A percentile compares a stretch with the other conserved stretches of the same genome.
Evolutionary conservation across 2,888 invertebrate species (phyloP).

Genomic region (Exephanes ischioxanthus): DNA sequence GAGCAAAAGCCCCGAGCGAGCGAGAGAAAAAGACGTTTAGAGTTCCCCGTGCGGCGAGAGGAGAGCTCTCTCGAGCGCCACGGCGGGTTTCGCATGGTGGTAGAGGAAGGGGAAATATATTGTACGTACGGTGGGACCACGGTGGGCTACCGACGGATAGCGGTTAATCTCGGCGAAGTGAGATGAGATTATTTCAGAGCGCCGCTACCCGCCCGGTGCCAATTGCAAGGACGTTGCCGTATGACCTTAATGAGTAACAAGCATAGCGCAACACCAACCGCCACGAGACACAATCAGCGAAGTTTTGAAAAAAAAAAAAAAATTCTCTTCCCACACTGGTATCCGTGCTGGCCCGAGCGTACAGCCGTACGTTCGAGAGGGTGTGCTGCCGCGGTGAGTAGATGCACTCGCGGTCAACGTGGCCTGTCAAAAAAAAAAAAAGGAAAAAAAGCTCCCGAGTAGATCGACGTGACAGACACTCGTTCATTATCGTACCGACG

Average conservation of each 20-base stretch:
- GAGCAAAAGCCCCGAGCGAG: neutral
- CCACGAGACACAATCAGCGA: constrained; percentile 59
- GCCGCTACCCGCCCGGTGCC: constrained; percentile 71
- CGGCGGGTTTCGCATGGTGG: neutral
- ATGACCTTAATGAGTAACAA: constrained; percentile 82
- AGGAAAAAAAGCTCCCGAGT: constrained; percentile 34
- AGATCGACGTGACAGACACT: constrained; percentile 66
- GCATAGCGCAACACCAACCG: constrained; percentile 72
- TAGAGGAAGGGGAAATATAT: neutral
- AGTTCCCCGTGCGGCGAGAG: neutral
- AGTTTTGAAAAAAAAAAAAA: neutral
- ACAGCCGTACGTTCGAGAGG: constrained; percentile 4
- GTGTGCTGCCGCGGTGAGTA: constrained; percentile 38
- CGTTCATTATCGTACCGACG: constrained; percentile 17
- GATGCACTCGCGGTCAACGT: constrained; percentile 68
- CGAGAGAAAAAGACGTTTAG: constrained; percentile 2
- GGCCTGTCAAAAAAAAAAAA: constrained; percentile 74
- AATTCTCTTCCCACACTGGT: constrained; percentile 35
- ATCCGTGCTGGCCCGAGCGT: constrained; percentile 60
- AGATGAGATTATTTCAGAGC: constrained; percentile 63
- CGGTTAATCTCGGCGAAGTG: constrained; percentile 35
- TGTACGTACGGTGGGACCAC: constrained; percentile 3
- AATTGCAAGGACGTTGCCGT: constrained; percentile 80
- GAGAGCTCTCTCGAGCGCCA: neutral
- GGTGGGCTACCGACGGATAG: constrained; percentile 18